These are phyloP conservation scores for Poeciliopsis retropinna DNA, from an alignment of 2,113 vertebrate species.

Conservation along the genomic window DNA sequence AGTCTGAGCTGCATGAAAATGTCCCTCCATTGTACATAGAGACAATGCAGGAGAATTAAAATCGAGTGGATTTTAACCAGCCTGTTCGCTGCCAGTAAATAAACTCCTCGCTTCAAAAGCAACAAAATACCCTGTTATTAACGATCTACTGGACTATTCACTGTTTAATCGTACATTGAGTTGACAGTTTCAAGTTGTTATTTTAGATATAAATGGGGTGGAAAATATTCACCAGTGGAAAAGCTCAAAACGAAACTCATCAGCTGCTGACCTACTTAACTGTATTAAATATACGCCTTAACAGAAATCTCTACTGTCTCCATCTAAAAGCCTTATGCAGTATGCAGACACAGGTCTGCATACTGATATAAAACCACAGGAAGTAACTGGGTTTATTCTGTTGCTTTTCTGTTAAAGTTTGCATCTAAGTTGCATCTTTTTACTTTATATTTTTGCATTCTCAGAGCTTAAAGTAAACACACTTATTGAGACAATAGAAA, in stretches of 20 bases:
- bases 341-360: too few species aligned
- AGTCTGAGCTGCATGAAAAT: not conserved
- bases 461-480: too few species aligned
- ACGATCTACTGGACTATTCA: not conserved
- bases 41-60: not conserved
- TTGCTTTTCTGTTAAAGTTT: too few species aligned
- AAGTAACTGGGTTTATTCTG: not conserved
- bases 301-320: not conserved
- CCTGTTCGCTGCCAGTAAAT: not conserved
- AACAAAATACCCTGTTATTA: not conserved
- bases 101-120: not conserved
- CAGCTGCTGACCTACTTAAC: constrained; percentile 37
- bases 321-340: constrained; percentile 18
- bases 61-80: not conserved
- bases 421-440: too few species aligned
- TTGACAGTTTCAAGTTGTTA: not conserved
- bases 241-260: not conserved
- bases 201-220: not conserved
- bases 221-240: not conserved
- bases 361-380: constrained; percentile 1
- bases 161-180: not conserved
- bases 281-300: constrained; percentile 22
- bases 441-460: too few species aligned
- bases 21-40: not conserved
- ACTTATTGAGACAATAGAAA: too few species aligned